These are phyloP conservation scores for Rallus crepitans DNA, from an alignment of 2,797 vertebrate genomes.

Conservation along the genomic window DNA sequence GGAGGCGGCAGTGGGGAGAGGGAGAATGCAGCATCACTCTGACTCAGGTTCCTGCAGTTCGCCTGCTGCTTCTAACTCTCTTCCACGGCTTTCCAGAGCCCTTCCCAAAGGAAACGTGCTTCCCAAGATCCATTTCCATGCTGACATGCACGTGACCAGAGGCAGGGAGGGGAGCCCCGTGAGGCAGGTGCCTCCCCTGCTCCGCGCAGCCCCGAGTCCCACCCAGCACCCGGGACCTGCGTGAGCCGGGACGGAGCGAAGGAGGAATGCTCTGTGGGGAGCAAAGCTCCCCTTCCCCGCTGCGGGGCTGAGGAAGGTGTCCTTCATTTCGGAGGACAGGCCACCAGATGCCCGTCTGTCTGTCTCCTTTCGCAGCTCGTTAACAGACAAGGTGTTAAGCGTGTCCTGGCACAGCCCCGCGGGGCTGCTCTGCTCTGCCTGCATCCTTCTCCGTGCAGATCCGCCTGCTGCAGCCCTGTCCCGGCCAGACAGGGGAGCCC, in stretches of 20 bases:
- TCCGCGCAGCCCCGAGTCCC: background rate
- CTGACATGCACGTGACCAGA: rapidly evolving
- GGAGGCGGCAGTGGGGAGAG: rapidly evolving
- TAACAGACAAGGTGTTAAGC: background rate
- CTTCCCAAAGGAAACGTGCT: background rate
- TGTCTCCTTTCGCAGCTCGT: background rate
- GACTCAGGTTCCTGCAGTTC: background rate
- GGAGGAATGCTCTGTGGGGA: background rate
- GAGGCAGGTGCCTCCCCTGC: background rate
- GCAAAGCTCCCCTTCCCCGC: background rate
- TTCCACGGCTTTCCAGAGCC: background rate
- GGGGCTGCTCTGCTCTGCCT: background rate
- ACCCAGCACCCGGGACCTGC: rapidly evolving
- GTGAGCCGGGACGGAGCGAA: background rate
- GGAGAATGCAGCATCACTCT: background rate
- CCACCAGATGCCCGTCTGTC: background rate
- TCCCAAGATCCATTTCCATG: background rate
- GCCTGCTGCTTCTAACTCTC: background rate
- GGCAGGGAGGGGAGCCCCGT: rapidly evolving
- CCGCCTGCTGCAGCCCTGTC: background rate
- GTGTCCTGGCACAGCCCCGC: background rate
- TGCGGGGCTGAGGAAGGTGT: background rate
- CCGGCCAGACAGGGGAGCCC: background rate
- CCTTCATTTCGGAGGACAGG: background rate
- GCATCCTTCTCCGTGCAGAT: background rate